Conservation (phyloP, 2,888 invertebrate genomes). For the Rhingia rostrata region DNA sequence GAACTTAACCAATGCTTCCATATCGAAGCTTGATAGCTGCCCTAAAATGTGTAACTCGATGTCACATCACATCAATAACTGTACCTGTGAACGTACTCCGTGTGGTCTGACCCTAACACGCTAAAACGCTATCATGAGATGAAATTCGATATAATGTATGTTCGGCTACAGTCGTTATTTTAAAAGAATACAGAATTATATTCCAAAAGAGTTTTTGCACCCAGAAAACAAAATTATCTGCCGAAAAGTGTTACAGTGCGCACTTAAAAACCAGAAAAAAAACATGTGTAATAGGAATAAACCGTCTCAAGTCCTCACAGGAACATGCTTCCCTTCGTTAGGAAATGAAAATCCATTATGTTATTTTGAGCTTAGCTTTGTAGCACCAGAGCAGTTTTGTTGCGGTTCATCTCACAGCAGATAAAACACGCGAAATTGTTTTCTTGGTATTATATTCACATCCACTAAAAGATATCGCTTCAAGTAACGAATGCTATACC, state of each 20-base stretch:
- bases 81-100: no score
- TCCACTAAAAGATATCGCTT: not conserved
- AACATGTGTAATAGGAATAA: conserved; percentile 30
- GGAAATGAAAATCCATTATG: not conserved
- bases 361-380: conserved; percentile 20
- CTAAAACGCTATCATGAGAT: no score
- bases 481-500: conserved; percentile 30
- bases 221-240: conserved; percentile 1
- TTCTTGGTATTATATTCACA: not conserved
- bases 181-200: no score
- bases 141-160: no score
- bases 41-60: no score
- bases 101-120: no score
- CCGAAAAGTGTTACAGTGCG: conserved; percentile 34
- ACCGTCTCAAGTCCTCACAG: conserved; percentile 19
- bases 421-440: conserved; percentile 50
- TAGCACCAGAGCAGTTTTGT: conserved; percentile 27
- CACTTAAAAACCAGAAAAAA: conserved; percentile 10
- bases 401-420: conserved; percentile 32
- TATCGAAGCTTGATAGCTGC: no score
- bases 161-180: no score
- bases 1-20: no score
- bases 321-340: not conserved
- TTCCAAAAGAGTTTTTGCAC: no score
- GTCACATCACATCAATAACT: no score